These are phyloP conservation scores for Smutsia temminckii DNA, from an alignment of 2,797 vertebrate genomes.

Conservation along the genomic window DNA sequence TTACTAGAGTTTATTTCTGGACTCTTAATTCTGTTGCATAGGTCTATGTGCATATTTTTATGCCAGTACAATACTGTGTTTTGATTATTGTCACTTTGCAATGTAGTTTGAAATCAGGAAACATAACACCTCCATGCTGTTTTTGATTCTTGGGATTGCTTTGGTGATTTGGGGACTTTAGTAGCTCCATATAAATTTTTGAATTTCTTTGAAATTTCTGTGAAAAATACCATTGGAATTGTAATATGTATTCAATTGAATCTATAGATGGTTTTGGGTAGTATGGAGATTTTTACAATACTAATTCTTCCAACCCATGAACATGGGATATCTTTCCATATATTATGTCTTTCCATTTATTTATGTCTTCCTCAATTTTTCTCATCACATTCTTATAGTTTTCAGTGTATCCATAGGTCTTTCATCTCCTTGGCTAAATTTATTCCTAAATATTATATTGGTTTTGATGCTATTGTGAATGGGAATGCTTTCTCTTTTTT, in stretches of 20 bases:
- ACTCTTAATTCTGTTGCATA: background rate
- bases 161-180: background rate
- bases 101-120: background rate
- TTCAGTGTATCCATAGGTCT: background rate
- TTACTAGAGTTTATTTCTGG: background rate
- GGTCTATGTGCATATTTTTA: background rate
- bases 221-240: background rate
- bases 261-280: background rate
- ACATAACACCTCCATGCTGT: background rate
- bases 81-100: background rate
- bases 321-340: too few species aligned
- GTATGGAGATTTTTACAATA: background rate
- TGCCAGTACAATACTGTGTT: background rate
- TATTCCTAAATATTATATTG: background rate
- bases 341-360: background rate
- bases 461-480: background rate
- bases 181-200: background rate
- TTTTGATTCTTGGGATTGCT: background rate
- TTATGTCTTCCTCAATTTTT: background rate
- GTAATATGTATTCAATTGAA: background rate
- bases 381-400: background rate
- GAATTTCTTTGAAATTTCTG: background rate
- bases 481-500: background rate
- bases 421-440: background rate
- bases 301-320: too few species aligned